A percentile compares a stretch with the other conserved stretches of the same genome.
These are phyloP conservation scores for Nannoperca australis DNA, from an alignment of 2,797 vertebrate species.

Conservation along the genomic window DNA sequence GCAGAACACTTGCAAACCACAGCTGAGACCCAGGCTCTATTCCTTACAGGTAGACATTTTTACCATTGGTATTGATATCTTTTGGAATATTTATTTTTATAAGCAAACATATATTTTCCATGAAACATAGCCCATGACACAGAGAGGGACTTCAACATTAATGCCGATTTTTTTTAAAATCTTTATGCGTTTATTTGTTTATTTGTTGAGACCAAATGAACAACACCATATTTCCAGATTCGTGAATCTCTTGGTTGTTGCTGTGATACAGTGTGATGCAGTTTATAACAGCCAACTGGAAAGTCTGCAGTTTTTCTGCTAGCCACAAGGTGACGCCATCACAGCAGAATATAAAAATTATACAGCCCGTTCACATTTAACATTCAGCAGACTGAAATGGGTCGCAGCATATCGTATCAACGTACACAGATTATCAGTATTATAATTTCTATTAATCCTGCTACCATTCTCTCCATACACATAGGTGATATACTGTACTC, in stretches of 20 bases:
- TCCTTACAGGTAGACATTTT: neutral
- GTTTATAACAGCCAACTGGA: conserved; percentile 2
- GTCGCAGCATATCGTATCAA: conserved; percentile 16
- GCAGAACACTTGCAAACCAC: neutral
- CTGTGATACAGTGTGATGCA: conserved; percentile 4
- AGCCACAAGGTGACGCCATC: conserved; percentile 60
- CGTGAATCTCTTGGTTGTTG: conserved; percentile 25
- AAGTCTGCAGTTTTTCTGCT: conserved; percentile 19
- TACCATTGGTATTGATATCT: neutral
- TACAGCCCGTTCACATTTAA: neutral
- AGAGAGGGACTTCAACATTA: conserved; percentile 7
- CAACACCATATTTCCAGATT: conserved; percentile 5
- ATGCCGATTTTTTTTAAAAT: neutral
- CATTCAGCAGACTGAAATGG: conserved; percentile 7
- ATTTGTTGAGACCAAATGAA: conserved; percentile 16
- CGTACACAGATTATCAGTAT: conserved; percentile 22
- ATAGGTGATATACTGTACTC: neutral
- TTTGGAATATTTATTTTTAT: neutral
- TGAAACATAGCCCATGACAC: neutral
- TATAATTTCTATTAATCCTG: conserved; percentile 7
- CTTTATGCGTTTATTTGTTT: conserved; percentile 36
- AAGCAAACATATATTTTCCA: neutral
- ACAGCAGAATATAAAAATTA: conserved; percentile 32
- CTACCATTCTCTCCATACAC: conserved; percentile 21
- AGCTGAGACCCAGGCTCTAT: neutral